phyloP scores from a whole-genome alignment of 2,888 invertebrate species.

The Drosophila borealis region DNA sequence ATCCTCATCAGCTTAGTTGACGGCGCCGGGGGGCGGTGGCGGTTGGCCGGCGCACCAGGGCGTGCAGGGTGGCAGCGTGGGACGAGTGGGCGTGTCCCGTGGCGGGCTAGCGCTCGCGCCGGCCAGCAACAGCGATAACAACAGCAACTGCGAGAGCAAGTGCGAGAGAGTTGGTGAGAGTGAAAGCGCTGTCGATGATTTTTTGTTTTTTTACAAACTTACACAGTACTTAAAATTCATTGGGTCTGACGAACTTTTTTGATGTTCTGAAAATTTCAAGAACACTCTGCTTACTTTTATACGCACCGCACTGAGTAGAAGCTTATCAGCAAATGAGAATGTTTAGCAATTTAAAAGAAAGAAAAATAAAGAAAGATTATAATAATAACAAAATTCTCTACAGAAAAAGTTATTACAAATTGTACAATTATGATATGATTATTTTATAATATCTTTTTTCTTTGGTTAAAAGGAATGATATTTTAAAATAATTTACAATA shows the following conservation, averaged over 20 bases:
- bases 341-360: conserved; percentile 7
- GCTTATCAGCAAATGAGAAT: conserved; percentile 9
- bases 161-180: neutral
- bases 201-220: conserved; percentile 23
- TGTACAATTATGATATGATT: neutral
- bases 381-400: neutral
- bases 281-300: conserved; percentile 18
- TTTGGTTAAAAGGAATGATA: too few species aligned
- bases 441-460: too few species aligned
- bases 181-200: neutral
- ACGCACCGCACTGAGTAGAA: neutral
- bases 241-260: neutral
- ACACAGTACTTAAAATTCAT: conserved; percentile 50
- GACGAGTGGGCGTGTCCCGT: neutral
- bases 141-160: conserved; percentile 28
- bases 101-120: conserved; percentile 13
- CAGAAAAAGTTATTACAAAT: too few species aligned
- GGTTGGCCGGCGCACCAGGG: conserved; percentile 67
- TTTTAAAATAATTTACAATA: too few species aligned
- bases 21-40: conserved; percentile 52
- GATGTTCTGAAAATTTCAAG: neutral
- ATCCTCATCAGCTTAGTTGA: conserved; percentile 41
- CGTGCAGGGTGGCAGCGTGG: conserved; percentile 38
- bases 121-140: conserved; percentile 51
- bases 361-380: neutral